Percentiles rank a stretch among this genome's conserved stretches.
Conservation (phyloP, 2,113 vertebrate genomes). For the Cyphomyrus discorhynchus region DNA sequence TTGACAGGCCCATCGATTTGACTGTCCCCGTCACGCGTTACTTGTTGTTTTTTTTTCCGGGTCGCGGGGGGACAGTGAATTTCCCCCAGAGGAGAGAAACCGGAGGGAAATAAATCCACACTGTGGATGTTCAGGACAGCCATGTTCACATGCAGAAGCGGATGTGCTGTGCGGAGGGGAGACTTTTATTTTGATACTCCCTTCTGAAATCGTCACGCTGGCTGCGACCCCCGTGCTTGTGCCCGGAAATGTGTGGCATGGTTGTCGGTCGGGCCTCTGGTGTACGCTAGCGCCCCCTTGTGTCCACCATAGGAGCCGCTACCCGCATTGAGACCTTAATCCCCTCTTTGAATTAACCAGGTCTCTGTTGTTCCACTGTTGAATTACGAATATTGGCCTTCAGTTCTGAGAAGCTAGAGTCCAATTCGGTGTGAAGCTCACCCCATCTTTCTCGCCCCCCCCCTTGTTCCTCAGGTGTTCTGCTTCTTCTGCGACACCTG, state of each 20-base stretch:
- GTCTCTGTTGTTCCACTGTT: not conserved
- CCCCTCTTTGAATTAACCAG: not conserved
- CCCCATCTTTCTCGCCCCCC: not conserved
- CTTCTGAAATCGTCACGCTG: not conserved
- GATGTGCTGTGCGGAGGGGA: not conserved
- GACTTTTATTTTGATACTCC: not conserved
- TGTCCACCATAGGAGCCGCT: not conserved
- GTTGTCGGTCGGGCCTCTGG: not conserved
- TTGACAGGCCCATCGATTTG: not conserved
- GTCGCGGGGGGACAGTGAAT: not conserved
- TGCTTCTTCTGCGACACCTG: slow-evolving; percentile 96
- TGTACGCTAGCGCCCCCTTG: not conserved
- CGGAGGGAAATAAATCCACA: no score
- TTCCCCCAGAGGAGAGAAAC: not conserved
- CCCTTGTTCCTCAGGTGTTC: slow-evolving; percentile 65
- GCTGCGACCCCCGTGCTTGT: not conserved
- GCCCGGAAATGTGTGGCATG: not conserved
- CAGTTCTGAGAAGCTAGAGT: not conserved
- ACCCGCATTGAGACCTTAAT: not conserved
- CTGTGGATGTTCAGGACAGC: not conserved
- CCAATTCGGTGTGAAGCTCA: not conserved
- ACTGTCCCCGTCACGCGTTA: not conserved
- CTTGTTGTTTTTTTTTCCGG: not conserved
- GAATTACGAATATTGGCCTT: not conserved
- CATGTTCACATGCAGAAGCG: not conserved